Evolutionary conservation across 2,888 invertebrate genomes (phyloP).

Genomic region (Coelinius sp.): DNA sequence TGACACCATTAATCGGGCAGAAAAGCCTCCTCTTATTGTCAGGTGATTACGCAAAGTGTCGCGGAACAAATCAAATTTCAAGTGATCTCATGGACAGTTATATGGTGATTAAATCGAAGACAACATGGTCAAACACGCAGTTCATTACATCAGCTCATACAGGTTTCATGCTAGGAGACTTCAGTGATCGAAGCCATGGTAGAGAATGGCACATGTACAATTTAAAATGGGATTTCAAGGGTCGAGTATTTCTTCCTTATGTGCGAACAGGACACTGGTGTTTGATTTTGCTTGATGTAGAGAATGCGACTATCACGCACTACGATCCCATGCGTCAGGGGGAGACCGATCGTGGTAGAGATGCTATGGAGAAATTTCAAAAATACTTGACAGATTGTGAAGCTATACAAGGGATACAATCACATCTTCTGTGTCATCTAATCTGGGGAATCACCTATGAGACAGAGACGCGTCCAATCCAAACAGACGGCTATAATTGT

Average conservation of each 20-base stretch:
- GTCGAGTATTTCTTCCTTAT: background rate
- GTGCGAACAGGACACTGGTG: background rate
- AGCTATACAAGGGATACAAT: no score
- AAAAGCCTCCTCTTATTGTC: background rate
- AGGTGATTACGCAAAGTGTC: background rate
- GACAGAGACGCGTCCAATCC: slow-evolving; percentile 13
- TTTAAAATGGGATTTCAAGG: background rate
- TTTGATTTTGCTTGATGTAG: background rate
- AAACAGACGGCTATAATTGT: slow-evolving; percentile 12
- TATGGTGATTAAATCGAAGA: background rate
- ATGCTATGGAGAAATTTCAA: background rate
- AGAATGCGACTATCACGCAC: background rate
- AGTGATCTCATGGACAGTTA: background rate
- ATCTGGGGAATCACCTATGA: slow-evolving; percentile 17
- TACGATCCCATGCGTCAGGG: background rate
- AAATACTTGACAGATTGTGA: no score
- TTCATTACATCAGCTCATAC: background rate
- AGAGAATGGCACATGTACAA: background rate
- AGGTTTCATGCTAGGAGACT: background rate
- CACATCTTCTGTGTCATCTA: slow-evolving; percentile 8
- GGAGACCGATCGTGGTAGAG: background rate
- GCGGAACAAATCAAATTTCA: background rate
- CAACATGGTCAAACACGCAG: background rate
- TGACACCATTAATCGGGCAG: background rate
- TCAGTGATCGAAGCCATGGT: background rate